Conservation (phyloP, 2,797 vertebrate genomes). For the Megaceryle alcyon region DNA sequence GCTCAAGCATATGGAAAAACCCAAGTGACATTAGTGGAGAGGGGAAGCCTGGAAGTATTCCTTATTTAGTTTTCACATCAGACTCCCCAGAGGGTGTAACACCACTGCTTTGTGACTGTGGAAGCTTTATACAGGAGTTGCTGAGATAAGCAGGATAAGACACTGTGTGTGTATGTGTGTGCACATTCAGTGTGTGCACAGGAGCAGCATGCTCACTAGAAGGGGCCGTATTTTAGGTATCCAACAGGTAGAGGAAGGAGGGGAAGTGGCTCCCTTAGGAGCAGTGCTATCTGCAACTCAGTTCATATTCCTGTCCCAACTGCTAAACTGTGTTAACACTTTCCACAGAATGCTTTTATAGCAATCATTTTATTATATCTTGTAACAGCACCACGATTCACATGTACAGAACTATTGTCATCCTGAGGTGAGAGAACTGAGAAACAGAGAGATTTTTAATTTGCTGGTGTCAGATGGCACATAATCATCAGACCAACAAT, state of each 20-base stretch:
- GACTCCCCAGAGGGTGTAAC: neutral
- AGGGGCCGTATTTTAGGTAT: neutral
- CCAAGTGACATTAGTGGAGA: neutral
- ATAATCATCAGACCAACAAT: neutral
- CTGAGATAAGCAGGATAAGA: neutral
- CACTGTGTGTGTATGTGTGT: neutral
- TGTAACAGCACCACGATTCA: neutral
- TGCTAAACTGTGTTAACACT: neutral
- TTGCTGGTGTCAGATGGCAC: neutral
- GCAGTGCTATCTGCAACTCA: neutral
- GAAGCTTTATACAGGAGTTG: neutral
- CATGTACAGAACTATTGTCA: rapidly evolving
- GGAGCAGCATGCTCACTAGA: neutral
- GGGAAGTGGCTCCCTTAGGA: neutral
- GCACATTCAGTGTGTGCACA: rapidly evolving
- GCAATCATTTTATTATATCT: neutral
- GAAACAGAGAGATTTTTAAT: neutral
- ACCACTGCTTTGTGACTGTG: neutral
- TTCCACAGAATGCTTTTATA: neutral
- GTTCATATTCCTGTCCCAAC: neutral
- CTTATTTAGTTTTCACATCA: neutral
- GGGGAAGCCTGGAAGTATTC: neutral
- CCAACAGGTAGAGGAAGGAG: neutral
- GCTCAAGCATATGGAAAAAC: neutral
- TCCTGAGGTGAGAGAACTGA: neutral